Evolutionary conservation across 2,113 vertebrate species (phyloP).

Genomic region (Hippocampus comes): DNA sequence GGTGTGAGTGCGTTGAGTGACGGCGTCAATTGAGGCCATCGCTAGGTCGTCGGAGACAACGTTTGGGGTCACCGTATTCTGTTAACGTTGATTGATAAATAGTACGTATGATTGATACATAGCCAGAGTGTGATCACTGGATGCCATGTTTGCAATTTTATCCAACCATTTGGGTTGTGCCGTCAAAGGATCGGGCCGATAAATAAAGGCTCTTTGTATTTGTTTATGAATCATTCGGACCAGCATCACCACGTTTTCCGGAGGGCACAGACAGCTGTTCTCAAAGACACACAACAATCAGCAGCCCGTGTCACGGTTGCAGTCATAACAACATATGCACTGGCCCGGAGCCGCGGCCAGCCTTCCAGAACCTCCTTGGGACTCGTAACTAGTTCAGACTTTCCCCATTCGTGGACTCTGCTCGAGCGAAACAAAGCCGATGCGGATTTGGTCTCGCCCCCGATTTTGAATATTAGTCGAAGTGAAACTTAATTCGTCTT

Average conservation of each 20-base stretch:
- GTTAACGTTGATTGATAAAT: too few relatives aligned
- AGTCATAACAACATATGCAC: constrained; percentile 58
- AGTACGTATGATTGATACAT: too few relatives aligned
- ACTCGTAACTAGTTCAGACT: background rate
- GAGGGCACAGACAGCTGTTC: constrained; percentile 31
- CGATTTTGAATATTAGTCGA: background rate
- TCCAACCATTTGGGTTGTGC: background rate
- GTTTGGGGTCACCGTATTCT: too few relatives aligned
- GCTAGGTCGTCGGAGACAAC: too few relatives aligned
- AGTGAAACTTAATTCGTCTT: background rate
- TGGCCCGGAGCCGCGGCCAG: constrained; percentile 29
- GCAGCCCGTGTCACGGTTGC: constrained; percentile 26
- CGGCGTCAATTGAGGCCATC: too few relatives aligned
- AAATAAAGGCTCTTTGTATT: background rate
- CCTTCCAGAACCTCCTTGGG: constrained; percentile 12
- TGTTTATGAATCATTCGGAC: background rate
- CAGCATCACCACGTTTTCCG: constrained; percentile 4
- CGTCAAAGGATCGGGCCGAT: background rate
- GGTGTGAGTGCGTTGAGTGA: too few relatives aligned
- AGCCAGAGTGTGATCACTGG: background rate
- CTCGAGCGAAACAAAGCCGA: background rate
- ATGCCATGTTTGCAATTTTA: background rate
- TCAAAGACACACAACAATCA: constrained; percentile 10
- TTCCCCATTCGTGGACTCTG: background rate
- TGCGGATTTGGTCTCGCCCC: background rate